Base-by-base conservation (phyloP, 1,140 invertebrate genomes). In the Drosophila obscura region DNA sequence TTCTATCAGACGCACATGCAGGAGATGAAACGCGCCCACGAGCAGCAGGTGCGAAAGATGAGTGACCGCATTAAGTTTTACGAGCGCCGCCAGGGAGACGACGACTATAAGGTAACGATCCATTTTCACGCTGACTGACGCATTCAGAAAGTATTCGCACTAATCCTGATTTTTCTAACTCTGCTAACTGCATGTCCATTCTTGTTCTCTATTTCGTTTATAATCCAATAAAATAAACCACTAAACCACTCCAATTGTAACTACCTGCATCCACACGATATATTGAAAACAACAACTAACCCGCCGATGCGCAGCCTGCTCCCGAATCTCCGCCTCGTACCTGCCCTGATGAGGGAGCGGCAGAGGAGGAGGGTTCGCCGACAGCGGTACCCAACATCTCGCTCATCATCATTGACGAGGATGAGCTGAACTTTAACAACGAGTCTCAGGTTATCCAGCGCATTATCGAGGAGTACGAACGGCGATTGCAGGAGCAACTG, bases 401-500 rank as follows among this genome's bases (percentile, higher is more conserved):
- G 6, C 62, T 90, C 19, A 90, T 91, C 26, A 91, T 91, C 24
- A 91, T 91, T 64, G 90, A 91, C 52, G 74, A 91, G 71, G 90
- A 91, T 57, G 90, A 91, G 51, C 22, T 91, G 55, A 91, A 90
- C 55, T 49, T 73, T n/a, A 79, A 88, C 28, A 92, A 91, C 49
- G 58, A 92, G 64, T 90, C 93, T 52, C 87, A 92, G 62, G 82
- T 91, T 77, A 76, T 93, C 55, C 76, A 92, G 74, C 90, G 92
- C 56, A 91, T 93, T 75, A 90, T 92, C 73, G 80, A 92, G 87
- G 88, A 93, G 91, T 90, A 92, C 77, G 81, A 94, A 77, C 60
- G 91, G 67, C 69, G 93, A 66, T 90, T 95, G 62, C 92, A 94
- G 75, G 94, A 95, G 77, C 94, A 95, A 87, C 90, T 95, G 52